Evolutionary conservation across 2,797 vertebrate species (phyloP).

Genomic region (Tapirus indicus): DNA sequence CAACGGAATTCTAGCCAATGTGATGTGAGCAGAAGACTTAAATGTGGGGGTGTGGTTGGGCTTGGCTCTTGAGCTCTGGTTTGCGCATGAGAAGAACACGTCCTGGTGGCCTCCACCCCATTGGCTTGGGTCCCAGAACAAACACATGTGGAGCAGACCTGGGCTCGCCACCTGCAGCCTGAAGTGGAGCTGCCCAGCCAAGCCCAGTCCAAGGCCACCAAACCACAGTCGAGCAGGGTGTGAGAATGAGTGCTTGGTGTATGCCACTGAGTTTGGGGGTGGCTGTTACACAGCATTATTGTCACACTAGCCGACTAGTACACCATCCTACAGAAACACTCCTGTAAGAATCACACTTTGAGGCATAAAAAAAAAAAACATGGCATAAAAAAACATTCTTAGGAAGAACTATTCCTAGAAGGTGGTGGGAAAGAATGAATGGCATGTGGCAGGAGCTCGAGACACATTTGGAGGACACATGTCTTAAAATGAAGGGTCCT

Average conservation of each 20-base stretch:
- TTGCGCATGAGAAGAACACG: accelerated
- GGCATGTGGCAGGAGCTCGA: accelerated
- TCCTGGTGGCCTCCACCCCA: background rate
- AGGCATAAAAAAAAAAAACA: background rate
- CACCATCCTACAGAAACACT: background rate
- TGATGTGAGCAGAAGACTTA: background rate
- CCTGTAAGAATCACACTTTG: background rate
- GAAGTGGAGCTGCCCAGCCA: too few relatives aligned
- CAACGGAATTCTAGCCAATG: background rate
- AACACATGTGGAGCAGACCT: accelerated
- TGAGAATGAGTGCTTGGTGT: background rate
- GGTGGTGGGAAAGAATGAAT: background rate
- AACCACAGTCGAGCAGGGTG: accelerated
- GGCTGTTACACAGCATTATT: background rate
- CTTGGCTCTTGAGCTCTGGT: accelerated
- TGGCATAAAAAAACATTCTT: background rate
- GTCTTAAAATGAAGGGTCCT: background rate
- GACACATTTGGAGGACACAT: background rate
- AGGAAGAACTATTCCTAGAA: background rate
- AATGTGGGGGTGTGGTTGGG: accelerated
- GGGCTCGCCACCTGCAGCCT: too few relatives aligned
- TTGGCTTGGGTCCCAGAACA: background rate
- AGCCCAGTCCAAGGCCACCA: accelerated
- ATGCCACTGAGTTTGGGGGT: background rate
- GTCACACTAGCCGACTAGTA: background rate